Percentiles rank a stretch among this genome's conserved stretches.
phyloP scores from a whole-genome alignment of 2,113 vertebrate species.

The Myocastor coypus region DNA sequence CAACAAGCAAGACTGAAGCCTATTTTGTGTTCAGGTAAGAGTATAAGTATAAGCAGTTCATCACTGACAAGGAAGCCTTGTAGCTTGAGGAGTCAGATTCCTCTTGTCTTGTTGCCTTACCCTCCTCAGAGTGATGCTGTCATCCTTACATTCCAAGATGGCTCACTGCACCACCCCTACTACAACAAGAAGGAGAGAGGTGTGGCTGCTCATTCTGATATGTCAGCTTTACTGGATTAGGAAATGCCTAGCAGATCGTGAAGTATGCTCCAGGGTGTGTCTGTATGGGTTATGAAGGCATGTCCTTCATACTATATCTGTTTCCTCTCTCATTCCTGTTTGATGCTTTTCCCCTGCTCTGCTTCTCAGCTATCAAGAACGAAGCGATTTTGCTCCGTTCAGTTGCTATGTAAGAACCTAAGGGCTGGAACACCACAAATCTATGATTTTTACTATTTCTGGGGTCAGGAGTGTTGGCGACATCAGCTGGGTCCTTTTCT shows the following conservation, averaged over 20 bases:
- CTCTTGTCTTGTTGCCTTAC: background rate
- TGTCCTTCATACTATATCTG: background rate
- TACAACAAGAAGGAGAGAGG: background rate
- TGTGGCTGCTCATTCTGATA: background rate
- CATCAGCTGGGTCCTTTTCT: background rate
- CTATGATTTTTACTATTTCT: background rate
- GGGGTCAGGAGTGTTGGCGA: background rate
- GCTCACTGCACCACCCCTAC: background rate
- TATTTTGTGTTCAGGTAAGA: background rate
- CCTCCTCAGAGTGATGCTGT: background rate
- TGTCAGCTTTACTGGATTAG: background rate
- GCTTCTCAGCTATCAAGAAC: background rate
- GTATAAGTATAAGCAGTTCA: background rate
- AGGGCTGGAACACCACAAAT: background rate
- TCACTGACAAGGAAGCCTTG: background rate
- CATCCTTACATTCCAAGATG: background rate
- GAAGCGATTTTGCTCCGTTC: background rate
- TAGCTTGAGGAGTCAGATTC: background rate
- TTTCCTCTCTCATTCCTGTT: background rate
- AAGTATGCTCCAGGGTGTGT: background rate
- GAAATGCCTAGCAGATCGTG: background rate
- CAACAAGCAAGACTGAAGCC: background rate
- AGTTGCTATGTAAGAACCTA: background rate
- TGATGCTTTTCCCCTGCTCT: background rate
- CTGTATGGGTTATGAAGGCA: background rate